Percentiles rank a stretch among this genome's conserved stretches.
Evolutionary conservation across 2,888 invertebrate species (phyloP).

Genomic region (Crossocerus cetratus): DNA sequence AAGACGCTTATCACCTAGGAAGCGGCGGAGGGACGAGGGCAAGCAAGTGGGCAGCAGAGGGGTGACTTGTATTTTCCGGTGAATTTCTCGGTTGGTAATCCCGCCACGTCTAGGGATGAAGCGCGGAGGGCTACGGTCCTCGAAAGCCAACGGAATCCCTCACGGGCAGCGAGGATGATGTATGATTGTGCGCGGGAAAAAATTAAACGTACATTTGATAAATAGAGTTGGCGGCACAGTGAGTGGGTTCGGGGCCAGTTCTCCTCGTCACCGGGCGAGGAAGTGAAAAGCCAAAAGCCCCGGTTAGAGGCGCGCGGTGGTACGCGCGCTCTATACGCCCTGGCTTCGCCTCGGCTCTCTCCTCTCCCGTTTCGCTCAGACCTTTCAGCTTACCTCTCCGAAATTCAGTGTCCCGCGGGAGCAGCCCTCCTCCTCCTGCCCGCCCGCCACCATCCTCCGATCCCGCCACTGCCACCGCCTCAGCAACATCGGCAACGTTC

Average conservation of each 20-base stretch:
- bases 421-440: constrained; percentile 49
- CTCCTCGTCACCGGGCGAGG: constrained; percentile 16
- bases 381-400: constrained; percentile 62
- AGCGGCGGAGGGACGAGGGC: background rate
- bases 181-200: constrained; percentile 71
- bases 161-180: constrained; percentile 71
- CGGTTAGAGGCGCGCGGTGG: constrained; percentile 40
- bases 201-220: constrained; percentile 75
- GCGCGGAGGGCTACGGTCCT: constrained; percentile 45
- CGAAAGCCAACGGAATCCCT: constrained; percentile 61
- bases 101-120: constrained; percentile 69
- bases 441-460: constrained; percentile 39
- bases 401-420: constrained; percentile 63
- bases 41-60: background rate
- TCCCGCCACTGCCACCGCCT: constrained; percentile 26
- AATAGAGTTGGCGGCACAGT: constrained; percentile 71
- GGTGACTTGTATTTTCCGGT: constrained; percentile 62
- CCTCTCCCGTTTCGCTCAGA: constrained; percentile 6
- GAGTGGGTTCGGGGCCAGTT: constrained; percentile 47
- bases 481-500: constrained; percentile 55
- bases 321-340: background rate
- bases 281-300: constrained; percentile 57
- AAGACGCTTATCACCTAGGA: constrained; percentile 45
- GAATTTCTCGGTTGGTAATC: constrained; percentile 71
- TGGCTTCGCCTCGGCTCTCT: background rate